Conservation (phyloP, 2,888 invertebrate species). For the Mythimna albipuncta region DNA sequence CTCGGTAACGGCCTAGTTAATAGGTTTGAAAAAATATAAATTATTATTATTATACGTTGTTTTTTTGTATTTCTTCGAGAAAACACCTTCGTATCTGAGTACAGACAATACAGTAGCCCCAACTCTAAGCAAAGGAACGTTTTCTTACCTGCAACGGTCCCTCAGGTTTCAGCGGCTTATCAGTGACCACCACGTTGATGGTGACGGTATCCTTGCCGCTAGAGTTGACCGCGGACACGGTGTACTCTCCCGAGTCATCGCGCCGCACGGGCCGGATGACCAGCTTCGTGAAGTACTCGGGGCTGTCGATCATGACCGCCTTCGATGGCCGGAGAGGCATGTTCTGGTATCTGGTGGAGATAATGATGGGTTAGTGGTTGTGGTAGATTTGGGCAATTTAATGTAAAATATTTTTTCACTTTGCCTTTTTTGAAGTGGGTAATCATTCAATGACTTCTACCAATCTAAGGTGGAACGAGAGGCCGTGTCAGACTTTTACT, state of each 20-base stretch:
- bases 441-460: too few relatives aligned
- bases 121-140: not conserved
- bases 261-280: conserved; percentile 95
- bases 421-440: too few relatives aligned
- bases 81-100: too few relatives aligned
- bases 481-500: too few relatives aligned
- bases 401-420: too few relatives aligned
- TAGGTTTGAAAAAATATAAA: too few relatives aligned
- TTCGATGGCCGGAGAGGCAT: conserved; percentile 93
- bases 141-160: conserved; percentile 95
- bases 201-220: conserved; percentile 96
- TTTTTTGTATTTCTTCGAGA: too few relatives aligned
- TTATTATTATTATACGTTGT: too few relatives aligned
- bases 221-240: conserved; percentile 95
- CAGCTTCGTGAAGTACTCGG: conserved; percentile 97
- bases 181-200: conserved; percentile 95
- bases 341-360: conserved; percentile 92
- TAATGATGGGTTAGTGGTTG: not conserved
- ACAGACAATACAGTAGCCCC: too few relatives aligned
- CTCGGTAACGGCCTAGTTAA: too few relatives aligned
- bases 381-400: too few relatives aligned
- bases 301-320: conserved; percentile 95
- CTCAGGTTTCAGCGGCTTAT: conserved; percentile 96
- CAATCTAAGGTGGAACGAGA: too few relatives aligned
- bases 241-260: conserved; percentile 96